Base-by-base conservation (phyloP, 2,113 vertebrate genomes). In the Herpailurus yagouaroundi region DNA sequence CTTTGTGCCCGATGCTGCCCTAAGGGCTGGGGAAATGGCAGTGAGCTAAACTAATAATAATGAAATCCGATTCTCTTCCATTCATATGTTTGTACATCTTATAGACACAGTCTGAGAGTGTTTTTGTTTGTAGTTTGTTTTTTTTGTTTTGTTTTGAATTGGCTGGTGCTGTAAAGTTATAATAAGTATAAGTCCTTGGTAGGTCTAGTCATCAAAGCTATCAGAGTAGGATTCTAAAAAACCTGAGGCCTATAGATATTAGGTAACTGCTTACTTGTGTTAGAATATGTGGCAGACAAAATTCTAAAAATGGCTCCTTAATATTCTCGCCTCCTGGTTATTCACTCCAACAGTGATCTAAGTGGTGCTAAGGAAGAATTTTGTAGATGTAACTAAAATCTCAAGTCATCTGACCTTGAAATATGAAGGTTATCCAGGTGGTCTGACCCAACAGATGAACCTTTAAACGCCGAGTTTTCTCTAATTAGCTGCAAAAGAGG, bases 401-500 rank as follows among this genome's bases (percentile, higher is more conserved):
- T 11, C 31, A 45, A 60, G 7, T 69, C 36, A 79, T 45, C 6
- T 68, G 64, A 68, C 57, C 55, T 69, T 89, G 64, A 74, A 45
- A 89, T 52, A 69, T 7, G 18, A n/a, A 91, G 77, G 83, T 64
- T 87, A 63, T 71, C n/a, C 29, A 5, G 50, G 41, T 77, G n/a
- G n/a, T 50, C 38, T 90, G 23, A 80, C 50, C 57, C 29, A 82
- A 27, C 19, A 23, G 36, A 84, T 13, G 8, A 69, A 27, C 23
- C 33, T 89, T 84, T 50, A 89, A 31, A 38, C 90, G 38, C 95
- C 63, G 73, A 13, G n/a, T 85, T 87, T 50, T 94, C 91, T 71
- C 31, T 60, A 15, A 31, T 7, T 36, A 55, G 12, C 5, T 73
- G 38, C 66, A 77, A 45, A 73, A 94, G 21, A 76, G 25, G 41